Evolutionary conservation across 2,797 vertebrate species (phyloP).

Genomic region (Cossypha niveicapilla): DNA sequence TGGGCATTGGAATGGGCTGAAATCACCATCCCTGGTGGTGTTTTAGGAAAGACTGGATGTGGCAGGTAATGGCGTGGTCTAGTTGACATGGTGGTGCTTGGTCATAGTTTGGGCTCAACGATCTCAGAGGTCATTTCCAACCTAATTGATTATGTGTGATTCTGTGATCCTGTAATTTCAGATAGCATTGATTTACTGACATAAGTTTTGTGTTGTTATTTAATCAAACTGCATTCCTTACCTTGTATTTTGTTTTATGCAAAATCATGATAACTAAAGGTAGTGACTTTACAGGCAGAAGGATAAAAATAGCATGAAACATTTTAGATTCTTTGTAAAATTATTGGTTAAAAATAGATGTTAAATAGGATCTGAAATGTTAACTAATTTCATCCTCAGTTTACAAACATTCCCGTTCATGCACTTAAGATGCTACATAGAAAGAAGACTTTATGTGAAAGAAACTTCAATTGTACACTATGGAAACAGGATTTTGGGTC

Average conservation of each 20-base stretch:
- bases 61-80: neutral
- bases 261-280: neutral
- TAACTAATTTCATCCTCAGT: neutral
- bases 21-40: neutral
- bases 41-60: neutral
- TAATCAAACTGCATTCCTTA: neutral
- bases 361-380: neutral
- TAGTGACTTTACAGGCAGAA: neutral
- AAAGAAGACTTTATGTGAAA: neutral
- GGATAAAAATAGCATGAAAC: neutral
- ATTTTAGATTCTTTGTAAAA: neutral
- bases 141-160: neutral
- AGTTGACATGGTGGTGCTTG: neutral
- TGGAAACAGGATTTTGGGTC: neutral
- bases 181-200: neutral
- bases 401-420: neutral
- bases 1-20: neutral
- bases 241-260: neutral
- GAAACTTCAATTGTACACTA: neutral
- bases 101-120: accelerated
- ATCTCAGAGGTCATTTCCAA: neutral
- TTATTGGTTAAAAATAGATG: neutral
- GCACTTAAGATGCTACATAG: neutral
- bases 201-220: neutral
- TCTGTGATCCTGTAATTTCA: neutral